Base-by-base conservation (phyloP, 1,140 invertebrate genomes). In the Zaprionus inermis region DNA sequence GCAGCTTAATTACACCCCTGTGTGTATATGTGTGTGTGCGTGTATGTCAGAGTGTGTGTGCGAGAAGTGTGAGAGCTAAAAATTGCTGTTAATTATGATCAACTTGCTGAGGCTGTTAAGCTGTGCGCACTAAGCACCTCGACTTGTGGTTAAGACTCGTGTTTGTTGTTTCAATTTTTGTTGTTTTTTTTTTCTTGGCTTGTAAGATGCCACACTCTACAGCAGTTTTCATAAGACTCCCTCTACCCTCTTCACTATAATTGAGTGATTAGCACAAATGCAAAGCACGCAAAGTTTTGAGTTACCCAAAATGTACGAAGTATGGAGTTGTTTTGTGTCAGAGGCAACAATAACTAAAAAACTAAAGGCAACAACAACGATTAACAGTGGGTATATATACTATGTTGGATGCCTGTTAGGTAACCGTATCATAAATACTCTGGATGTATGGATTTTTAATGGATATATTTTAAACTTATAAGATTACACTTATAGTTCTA, bases 1-100 rank as follows among this genome's bases (percentile, higher is more conserved):
- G 70, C 73, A 86, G 67, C 77, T 79, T 83, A 86, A 89, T 89
- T 83, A 88, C 76, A 79, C 18, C 44, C 34, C 18, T 54, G 12
- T 28, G 32, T 56, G 14, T 36, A 18, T 54, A 5, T 54, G 14
- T 34, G 2, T 46, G 2, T 41, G 12, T 32, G n/a, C 44, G 7
- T 64, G 34, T 57, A 52, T 52, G 51, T 34, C n/a, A n/a, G n/a
- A n/a, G 32, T 63, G 49, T 12, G 54, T 18, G 52, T 30, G 36
- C 28, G 24, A 22, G 24, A 20, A 20, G 59, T 51, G 28, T 64
- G 10, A 30, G 61, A 32, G 36, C 60, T 66, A 10, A 69, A 73
- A 74, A 69, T 56, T 32, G 38, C 72, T 71, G 46, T 76, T 76
- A 76, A 76, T 76, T 72, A 76, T 72, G 20, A 56, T 65, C 69